Evolutionary conservation across 1,140 invertebrate genomes (phyloP).

Genomic region (Bursaphelenchus mucronatus): DNA sequence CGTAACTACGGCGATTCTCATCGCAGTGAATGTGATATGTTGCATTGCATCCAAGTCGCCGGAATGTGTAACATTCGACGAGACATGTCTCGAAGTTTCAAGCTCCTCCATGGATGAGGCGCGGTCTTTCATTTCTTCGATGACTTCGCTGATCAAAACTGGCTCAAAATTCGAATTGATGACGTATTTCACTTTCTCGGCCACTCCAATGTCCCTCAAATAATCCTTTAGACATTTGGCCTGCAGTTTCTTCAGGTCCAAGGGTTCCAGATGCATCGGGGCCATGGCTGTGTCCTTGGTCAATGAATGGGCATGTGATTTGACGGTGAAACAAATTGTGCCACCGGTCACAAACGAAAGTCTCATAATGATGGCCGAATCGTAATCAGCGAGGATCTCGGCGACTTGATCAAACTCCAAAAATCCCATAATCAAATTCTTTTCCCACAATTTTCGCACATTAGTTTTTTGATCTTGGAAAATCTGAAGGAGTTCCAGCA

Average conservation of each 20-base stretch:
- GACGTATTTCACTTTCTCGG: conserved; percentile 58
- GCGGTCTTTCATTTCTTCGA: conserved; percentile 40
- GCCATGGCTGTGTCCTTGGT: conserved; percentile 29
- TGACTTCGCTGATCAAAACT: conserved; percentile 48
- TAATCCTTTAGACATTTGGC: conserved; percentile 51
- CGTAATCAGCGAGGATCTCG: conserved; percentile 41
- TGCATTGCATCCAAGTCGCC: conserved; percentile 60
- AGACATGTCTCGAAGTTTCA: conserved; percentile 51
- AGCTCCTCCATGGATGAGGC: conserved; percentile 36
- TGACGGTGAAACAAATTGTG: conserved; percentile 59
- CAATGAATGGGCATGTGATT: conserved; percentile 51
- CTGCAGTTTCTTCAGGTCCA: conserved; percentile 58
- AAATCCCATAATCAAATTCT: conserved; percentile 53
- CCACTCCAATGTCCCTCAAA: conserved; percentile 50
- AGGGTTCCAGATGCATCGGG: conserved; percentile 55
- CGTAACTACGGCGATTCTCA: conserved; percentile 60
- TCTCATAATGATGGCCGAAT: conserved; percentile 55
- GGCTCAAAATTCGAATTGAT: conserved; percentile 48
- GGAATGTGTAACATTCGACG: conserved; percentile 58
- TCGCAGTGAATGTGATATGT: conserved; percentile 58
- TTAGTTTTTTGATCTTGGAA: conserved; percentile 49
- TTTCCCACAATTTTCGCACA: conserved; percentile 58
- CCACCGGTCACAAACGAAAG: conserved; percentile 59
- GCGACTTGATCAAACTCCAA: conserved; percentile 60
- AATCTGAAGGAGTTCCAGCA: conserved; percentile 59